These are phyloP conservation scores for Emberiza fucata DNA, from an alignment of 2,113 vertebrate species.

Conservation along the genomic window DNA sequence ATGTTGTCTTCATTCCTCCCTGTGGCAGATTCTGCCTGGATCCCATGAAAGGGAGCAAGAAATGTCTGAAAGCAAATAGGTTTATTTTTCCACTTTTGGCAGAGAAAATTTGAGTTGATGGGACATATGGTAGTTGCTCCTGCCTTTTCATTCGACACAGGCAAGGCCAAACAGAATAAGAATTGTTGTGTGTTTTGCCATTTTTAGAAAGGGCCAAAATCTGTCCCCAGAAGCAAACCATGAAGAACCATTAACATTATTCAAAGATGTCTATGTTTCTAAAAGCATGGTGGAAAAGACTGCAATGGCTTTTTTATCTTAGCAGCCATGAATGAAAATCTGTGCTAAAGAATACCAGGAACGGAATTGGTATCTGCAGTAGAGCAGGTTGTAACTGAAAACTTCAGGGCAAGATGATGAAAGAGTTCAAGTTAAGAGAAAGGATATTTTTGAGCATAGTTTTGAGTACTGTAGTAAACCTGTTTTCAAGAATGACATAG, in stretches of 20 bases:
- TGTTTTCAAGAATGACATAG: not conserved
- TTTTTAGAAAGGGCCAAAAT: not conserved
- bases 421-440: not conserved
- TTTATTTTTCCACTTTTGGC: conserved; percentile 4
- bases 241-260: not conserved
- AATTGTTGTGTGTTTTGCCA: not conserved
- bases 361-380: not conserved
- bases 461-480: not conserved
- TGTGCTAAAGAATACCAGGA: not conserved
- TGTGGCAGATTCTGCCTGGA: not conserved
- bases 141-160: not conserved
- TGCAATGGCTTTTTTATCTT: not conserved
- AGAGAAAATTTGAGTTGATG: not conserved
- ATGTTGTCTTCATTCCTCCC: conserved; percentile 30
- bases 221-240: not conserved
- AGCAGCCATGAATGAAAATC: not conserved
- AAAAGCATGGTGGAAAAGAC: not conserved
- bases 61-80: not conserved
- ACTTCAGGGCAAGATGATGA: not conserved
- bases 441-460: not conserved
- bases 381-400: not conserved
- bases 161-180: not conserved
- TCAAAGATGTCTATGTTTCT: not conserved
- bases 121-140: not conserved
- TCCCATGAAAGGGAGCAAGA: not conserved